Base-by-base conservation (phyloP, 2,888 invertebrate genomes). In the Polymixis lichenea region DNA sequence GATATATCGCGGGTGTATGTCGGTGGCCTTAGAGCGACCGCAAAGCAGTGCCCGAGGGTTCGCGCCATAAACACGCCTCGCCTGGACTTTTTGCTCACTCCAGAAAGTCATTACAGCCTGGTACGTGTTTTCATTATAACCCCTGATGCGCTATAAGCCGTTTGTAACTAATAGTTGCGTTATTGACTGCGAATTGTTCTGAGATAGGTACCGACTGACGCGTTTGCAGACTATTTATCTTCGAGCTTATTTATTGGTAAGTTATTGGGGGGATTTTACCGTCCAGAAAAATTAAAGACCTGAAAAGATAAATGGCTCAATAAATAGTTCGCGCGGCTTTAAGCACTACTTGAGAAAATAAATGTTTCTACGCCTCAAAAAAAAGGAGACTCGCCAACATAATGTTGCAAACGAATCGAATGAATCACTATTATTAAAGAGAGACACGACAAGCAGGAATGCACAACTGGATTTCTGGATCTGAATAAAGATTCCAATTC, bases 91-190 rank as follows among this genome's bases (percentile, higher is more conserved):
- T 90, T 91, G 89, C 89, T 88, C 87, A 79, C 88, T 88, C 90
- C 89, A 90, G 89, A 91, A 92, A 91, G 89, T 92, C 91, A 92
- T 93, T 92, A 92, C 87, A 75, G 82, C 61, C 76, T 71, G 51
- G 89, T 89, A 92, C 93, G 92, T 92, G 93, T 90, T 90, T 90
- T 87, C 91, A 93, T 93, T 93, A 92, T 90, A 87, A 87, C 86
- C 82, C 77, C 75, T n/a, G 73, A 83, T 86, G 78, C 67, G 72
- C 81, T 72, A 51, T 70, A 75, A 75, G 74, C 75, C 56, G 46
- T 65, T 79, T 79, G 71, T 75, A 75, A 87, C 82, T 83, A 86
- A 88, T 89, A 89, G 88, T 84, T 84, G 77, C 79, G 77, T 85
- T 85, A 88, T 82, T 80, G 77, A 83, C 84, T 82, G 74, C 75